Base-by-base conservation (phyloP, 2,797 vertebrate genomes). In the Nyctalus aviator region DNA sequence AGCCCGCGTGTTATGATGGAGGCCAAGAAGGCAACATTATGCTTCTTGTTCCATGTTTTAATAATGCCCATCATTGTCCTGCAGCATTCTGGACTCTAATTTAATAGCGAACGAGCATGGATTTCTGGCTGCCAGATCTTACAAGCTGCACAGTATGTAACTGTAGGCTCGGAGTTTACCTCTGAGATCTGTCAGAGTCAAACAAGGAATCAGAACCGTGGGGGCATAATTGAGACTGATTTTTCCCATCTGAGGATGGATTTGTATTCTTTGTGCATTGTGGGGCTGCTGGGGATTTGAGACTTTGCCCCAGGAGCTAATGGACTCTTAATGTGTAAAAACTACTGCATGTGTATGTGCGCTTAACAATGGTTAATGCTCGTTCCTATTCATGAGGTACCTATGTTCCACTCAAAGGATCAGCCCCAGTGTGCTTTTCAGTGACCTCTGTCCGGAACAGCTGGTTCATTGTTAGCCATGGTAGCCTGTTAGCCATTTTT, bases 321-420 rank as follows among this genome's bases (percentile, higher is more conserved):
- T 94, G 76, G 89, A 1, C 23, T 83, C 85, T 83, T 90, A 13
- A 95, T 97, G 90, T 97, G 91, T 91, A 88, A 91, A 88, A 91
- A 84, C 92, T 68, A 57, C 76, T 84, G 1, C 15, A 2, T 90
- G 50, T 32, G 44, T 50, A 14, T 87, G 50, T 50, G 27, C 5
- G 59, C 59, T 87, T n/a, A 62, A 85, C 79, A 88, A 84, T 81
- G 78, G 76, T 85, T 87, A 46, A 37, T 77, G 8, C 23, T 79
- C 88, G 76, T 75, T 69, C 53, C 73, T 85, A 37, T 93, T 93
- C 46, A 21, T 30, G 73, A 90, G 32, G 62, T 64, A 64, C 84
- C 84, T 72, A 8, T 75, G 14, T 90, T 96, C 75, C 48, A 84
- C 53, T 94, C 30, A 35, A 55, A 89, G 53, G 73, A 79, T 66